Base-by-base conservation (phyloP, 2,797 vertebrate species). In the Argentina silus region DNA sequence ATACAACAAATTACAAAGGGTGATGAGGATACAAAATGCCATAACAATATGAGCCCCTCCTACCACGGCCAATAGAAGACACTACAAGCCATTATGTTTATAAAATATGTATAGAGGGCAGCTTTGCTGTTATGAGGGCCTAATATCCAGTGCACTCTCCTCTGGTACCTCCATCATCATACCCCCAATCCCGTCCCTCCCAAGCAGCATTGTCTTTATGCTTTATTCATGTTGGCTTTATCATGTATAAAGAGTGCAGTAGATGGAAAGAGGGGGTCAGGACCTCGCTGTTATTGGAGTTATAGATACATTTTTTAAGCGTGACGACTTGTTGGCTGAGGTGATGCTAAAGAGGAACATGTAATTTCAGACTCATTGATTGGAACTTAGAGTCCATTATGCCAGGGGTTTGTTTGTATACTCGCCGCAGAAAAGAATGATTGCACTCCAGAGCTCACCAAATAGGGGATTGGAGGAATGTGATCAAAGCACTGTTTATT, bases 311-410 rank as follows among this genome's bases (percentile, higher is more conserved):
- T 10, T 72, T 51, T 69, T 44, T 36, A 67, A 75, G 36, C 53
- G 56, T 42, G 67, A 7, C 45, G 53, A 64, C 51, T 8, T 56
- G 51, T 69, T 67, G 61, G 23, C 43, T 55, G 63, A 56, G 11
- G 14, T 66, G 61, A 43, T 17, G 69, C 67, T 53, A 60, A 36
- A 63, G 56, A 57, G 59, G 51, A 36, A 64, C 70, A n/a, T 56
- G 43, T 50, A 56, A 70, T 72, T 76, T 60, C 51, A 60, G 59
- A 15, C 74, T 45, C 59, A 64, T 53, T 67, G 67, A 43, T 60
- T 14, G 56, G 15, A 57, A 69, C 65, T 69, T 69, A 72, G 65
- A 76, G 78, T 62, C 73, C 61, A 75, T 79, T 79, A 76, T 51
- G 44, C 19, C 12, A 44, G 43, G 53, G 60, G 7, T 55, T 43